Conservation (phyloP, 2,797 vertebrate genomes). For the Paedocypris micromegethes region DNA sequence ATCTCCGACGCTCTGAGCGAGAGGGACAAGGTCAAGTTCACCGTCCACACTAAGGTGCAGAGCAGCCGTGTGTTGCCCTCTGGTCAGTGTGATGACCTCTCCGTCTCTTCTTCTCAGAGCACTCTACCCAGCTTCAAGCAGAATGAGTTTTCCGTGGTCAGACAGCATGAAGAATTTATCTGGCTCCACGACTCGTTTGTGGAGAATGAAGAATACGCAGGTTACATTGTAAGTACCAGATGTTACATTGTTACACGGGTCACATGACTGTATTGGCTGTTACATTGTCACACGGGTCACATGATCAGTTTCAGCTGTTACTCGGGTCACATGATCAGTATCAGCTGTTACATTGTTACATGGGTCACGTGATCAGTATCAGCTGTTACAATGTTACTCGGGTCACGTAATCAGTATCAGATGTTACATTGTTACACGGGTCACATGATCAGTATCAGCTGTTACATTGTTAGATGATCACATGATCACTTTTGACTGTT, state of each 20-base stretch:
- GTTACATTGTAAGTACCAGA: slow-evolving; percentile 86
- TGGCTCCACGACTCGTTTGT: slow-evolving; percentile 98
- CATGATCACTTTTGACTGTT: neutral
- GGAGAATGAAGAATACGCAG: slow-evolving; percentile 96
- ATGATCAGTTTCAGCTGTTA: too few species aligned
- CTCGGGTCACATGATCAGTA: too few species aligned
- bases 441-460: too few species aligned
- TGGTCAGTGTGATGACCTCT: neutral
- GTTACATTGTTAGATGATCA: slow-evolving; percentile 67
- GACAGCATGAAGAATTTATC: slow-evolving; percentile 97
- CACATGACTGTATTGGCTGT: neutral
- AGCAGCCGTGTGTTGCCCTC: neutral
- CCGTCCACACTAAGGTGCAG: slow-evolving; percentile 93
- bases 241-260: neutral
- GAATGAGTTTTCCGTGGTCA: slow-evolving; percentile 96
- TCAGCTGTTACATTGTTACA: too few species aligned
- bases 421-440: neutral
- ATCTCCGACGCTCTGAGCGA: slow-evolving; percentile 97
- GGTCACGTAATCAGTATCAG: slow-evolving; percentile 72
- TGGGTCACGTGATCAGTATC: too few species aligned
- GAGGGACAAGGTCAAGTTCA: slow-evolving; percentile 98
- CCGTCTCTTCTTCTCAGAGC: slow-evolving; percentile 70
- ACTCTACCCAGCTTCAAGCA: slow-evolving; percentile 97
- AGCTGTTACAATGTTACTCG: too few species aligned
- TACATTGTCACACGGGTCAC: too few species aligned